Conservation (phyloP, 2,113 vertebrate genomes). For the Callopanchax toddi region DNA sequence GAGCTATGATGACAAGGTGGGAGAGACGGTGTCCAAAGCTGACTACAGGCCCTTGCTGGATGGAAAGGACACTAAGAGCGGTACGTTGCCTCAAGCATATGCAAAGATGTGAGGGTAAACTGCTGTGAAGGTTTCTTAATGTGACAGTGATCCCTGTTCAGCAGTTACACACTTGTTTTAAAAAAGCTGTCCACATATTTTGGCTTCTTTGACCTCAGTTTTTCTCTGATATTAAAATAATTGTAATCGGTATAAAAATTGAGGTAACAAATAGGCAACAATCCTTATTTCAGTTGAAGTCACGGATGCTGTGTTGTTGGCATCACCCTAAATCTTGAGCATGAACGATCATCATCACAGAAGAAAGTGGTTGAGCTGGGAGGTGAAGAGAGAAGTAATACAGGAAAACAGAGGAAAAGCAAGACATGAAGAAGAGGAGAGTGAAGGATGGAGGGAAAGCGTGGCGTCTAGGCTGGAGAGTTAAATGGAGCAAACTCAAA, state of each 20-base stretch:
- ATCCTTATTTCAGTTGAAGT: too few relatives aligned
- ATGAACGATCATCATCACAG: too few relatives aligned
- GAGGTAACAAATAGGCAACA: too few relatives aligned
- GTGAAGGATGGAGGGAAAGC: constrained; percentile 8
- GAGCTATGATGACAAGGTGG: constrained; percentile 89
- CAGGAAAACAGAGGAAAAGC: constrained; percentile 2
- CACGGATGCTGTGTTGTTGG: too few relatives aligned
- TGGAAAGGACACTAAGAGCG: constrained; percentile 78
- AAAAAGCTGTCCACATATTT: constrained; percentile 9
- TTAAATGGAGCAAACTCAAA: constrained; percentile 47
- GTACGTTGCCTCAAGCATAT: constrained; percentile 48
- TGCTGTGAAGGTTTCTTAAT: constrained; percentile 2
- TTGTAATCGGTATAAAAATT: too few relatives aligned
- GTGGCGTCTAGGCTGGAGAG: constrained; percentile 10
- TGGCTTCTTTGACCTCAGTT: constrained; percentile 1
- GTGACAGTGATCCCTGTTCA: constrained; percentile 10
- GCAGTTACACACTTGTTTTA: too few relatives aligned
- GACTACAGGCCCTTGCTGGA: constrained; percentile 93
- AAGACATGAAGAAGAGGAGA: constrained; percentile 6
- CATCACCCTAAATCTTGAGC: too few relatives aligned
- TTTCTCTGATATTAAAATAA: neutral
- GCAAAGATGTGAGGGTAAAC: neutral
- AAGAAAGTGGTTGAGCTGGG: neutral
- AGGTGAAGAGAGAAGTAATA: constrained; percentile 2
- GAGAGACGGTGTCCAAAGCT: constrained; percentile 89